Percentiles rank a stretch among this genome's conserved stretches.
phyloP scores from a whole-genome alignment of 2,888 invertebrate species.

The Noctua comes region DNA sequence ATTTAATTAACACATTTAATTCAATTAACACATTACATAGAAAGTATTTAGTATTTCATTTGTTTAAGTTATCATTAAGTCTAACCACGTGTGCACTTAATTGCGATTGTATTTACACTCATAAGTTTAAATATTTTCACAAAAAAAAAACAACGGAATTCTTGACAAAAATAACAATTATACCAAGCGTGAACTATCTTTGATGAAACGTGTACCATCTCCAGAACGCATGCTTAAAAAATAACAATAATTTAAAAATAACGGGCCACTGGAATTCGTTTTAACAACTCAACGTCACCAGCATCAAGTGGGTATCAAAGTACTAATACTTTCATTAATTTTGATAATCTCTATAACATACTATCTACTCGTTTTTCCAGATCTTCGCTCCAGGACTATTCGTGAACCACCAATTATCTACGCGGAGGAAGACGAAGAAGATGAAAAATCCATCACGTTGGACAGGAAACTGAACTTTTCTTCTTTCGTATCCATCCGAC shows the following conservation, averaged over 20 bases:
- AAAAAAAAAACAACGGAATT: not conserved
- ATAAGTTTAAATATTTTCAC: not conserved
- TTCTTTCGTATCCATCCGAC: conserved; percentile 74
- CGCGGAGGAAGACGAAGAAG: conserved; percentile 57
- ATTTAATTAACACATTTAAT: too few species aligned
- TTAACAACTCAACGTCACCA: conserved; percentile 2
- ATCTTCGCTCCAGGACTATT: conserved; percentile 55
- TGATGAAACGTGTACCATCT: not conserved
- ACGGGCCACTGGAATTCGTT: not conserved
- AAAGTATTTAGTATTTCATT: too few species aligned
- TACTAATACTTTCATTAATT: not conserved
- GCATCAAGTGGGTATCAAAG: conserved; percentile 27
- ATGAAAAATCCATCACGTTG: conserved; percentile 62
- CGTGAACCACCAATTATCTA: conserved; percentile 39
- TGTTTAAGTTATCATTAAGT: too few species aligned
- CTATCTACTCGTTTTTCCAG: conserved; percentile 64
- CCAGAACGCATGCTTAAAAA: conserved; percentile 27
- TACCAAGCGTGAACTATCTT: not conserved
- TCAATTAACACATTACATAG: too few species aligned
- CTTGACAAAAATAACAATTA: not conserved
- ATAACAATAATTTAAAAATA: not conserved
- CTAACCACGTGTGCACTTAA: too few species aligned
- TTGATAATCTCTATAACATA: conserved; percentile 36
- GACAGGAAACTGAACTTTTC: conserved; percentile 74
- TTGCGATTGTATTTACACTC: not conserved